Percentiles rank a stretch among this genome's conserved stretches.
Conservation (phyloP, 2,113 vertebrate species). For the Larimichthys polyactis region DNA sequence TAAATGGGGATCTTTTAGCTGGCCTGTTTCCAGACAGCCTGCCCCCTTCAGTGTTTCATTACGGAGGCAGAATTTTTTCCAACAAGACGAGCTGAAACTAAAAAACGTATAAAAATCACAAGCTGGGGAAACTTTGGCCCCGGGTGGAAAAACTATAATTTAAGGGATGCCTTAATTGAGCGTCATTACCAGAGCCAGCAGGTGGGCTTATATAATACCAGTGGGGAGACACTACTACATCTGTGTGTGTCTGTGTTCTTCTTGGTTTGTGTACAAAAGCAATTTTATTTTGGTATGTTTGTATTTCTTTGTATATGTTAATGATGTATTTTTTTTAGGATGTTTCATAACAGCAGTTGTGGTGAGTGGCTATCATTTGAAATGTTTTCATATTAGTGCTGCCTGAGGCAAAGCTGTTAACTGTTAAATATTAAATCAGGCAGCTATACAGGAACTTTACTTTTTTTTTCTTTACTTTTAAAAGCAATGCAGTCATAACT, state of each 20-base stretch:
- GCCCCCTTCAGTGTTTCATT: conserved; percentile 2
- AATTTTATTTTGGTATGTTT: background rate
- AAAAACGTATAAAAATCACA: background rate
- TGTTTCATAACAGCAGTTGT: background rate
- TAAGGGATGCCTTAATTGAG: conserved; percentile 41
- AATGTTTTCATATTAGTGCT: background rate
- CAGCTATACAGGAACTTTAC: too few relatives aligned
- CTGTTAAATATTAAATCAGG: too few relatives aligned
- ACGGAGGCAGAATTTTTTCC: background rate
- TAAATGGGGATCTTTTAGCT: background rate
- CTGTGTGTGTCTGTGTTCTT: background rate
- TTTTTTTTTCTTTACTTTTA: too few relatives aligned
- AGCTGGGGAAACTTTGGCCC: background rate
- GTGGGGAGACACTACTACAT: background rate
- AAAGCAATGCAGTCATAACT: too few relatives aligned
- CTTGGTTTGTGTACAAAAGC: background rate
- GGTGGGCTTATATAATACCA: conserved; percentile 26
- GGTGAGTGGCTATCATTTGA: background rate
- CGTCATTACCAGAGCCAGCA: conserved; percentile 37
- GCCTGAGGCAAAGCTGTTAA: too few relatives aligned
- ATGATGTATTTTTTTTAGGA: background rate
- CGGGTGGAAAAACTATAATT: conserved; percentile 15
- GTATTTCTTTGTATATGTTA: background rate
- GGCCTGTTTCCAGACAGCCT: background rate
- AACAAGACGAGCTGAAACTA: background rate